Evolutionary conservation across 2,113 vertebrate species (phyloP), one percentile per base, ranked within the genome.

Genomic region (Sebastes schlegelii): DNA sequence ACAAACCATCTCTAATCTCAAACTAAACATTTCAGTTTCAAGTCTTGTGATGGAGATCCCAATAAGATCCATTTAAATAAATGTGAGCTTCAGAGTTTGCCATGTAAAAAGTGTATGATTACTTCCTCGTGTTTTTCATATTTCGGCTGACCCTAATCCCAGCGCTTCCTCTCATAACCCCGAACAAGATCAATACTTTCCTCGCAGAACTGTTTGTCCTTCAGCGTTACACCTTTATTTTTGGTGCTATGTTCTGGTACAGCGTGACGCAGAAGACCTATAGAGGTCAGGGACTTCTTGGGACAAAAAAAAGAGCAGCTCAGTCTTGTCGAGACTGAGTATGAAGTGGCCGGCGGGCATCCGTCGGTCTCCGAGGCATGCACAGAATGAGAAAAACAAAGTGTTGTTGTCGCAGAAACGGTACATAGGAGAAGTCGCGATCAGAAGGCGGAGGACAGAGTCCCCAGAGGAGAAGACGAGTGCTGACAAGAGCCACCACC

Each of bases 331-430:
- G 48, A 79, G 69, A 58, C n/a, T 16, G 21, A 82, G 43, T 40
- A 48, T 4, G 45, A 74, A 11, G 40, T 5, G 26, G 62, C 34
- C 2, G 14, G 58, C 58, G 74, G 70, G 66, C 58, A 58, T 83
- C 65, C 54, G 77, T 55, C 8, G 42, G 46, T 84, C 88, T 78
- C 57, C 3, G 13, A 75, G 79, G 82, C 49, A 72, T 52, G 60
- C 57, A 75, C 9, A 58, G 58, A 69, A 48, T 71, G 55, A 61
- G 21, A 72, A 78, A 71, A 60, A 77, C 51, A 54, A 74, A 43
- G 70, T 49, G 43, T 63, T 66, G 12, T 60, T 82, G 68, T 75
- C 40, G 5, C 57, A 13, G 46, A 81, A 79, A 77, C 67, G 10
- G 62, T 57, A 77, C 62, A 71, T 21, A 43, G 34, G 17, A 21